Percentiles rank a stretch among this genome's conserved stretches.
Evolutionary conservation across 2,888 invertebrate genomes (phyloP).

Genomic region (Boloria euphrosyne): DNA sequence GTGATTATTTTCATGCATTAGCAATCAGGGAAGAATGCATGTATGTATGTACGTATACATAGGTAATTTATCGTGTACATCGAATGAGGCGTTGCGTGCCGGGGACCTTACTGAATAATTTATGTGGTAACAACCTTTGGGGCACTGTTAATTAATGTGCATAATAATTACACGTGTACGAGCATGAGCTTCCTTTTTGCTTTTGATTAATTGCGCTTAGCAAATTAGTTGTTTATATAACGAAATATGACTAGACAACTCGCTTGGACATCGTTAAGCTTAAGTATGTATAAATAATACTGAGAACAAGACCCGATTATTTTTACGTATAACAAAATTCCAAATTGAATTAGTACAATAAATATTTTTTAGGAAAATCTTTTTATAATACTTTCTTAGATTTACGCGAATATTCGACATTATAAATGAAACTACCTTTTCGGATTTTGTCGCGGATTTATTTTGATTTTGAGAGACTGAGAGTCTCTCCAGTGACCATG

Average conservation of each 20-base stretch:
- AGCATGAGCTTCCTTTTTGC: slow-evolving; percentile 78
- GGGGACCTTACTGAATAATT: slow-evolving; percentile 64
- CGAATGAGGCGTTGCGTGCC: slow-evolving; percentile 62
- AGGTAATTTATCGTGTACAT: slow-evolving; percentile 39
- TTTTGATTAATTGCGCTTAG: slow-evolving; percentile 75
- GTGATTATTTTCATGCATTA: slow-evolving; percentile 5
- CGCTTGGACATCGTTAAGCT: slow-evolving; percentile 2
- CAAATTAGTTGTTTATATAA: slow-evolving; percentile 68
- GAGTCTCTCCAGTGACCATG: no score
- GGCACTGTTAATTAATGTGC: slow-evolving; percentile 77
- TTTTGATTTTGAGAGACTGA: no score
- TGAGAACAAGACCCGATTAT: not conserved
- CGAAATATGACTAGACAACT: slow-evolving; percentile 44
- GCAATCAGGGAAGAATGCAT: slow-evolving; percentile 12
- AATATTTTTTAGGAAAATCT: no score
- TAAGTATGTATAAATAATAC: no score
- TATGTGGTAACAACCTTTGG: slow-evolving; percentile 61
- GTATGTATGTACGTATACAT: slow-evolving; percentile 20
- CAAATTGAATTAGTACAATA: no score
- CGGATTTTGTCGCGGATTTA: no score
- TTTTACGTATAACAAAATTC: not conserved
- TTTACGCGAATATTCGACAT: no score
- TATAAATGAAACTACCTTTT: no score
- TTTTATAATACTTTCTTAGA: no score
- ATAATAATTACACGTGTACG: slow-evolving; percentile 79